Percentiles rank a stretch among this genome's conserved stretches.
These are phyloP conservation scores for Drosophila miranda DNA, from an alignment of 1,140 invertebrate species.

Conservation along the genomic window DNA sequence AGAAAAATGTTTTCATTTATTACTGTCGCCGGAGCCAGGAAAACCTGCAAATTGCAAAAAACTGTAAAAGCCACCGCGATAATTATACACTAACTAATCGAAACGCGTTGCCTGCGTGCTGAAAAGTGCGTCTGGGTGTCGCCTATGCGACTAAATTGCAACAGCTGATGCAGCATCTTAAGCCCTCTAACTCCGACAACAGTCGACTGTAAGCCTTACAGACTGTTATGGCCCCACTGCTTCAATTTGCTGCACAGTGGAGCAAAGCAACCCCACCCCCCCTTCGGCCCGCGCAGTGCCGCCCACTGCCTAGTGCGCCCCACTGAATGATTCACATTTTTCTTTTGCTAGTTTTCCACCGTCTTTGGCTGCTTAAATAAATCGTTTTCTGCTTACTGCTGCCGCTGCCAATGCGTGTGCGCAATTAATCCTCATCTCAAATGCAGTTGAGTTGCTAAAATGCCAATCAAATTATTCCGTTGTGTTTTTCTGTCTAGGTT, in stretches of 20 bases:
- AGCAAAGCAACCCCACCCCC: constrained; percentile 15
- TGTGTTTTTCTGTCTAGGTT: constrained; percentile 62
- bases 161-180: constrained; percentile 67
- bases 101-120: constrained; percentile 15
- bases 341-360: constrained; percentile 50
- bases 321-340: constrained; percentile 77
- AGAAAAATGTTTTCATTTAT: constrained; percentile 78
- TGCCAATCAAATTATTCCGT: constrained; percentile 56
- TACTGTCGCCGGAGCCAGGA: constrained; percentile 44
- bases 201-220: constrained; percentile 36
- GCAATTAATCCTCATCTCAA: constrained; percentile 68
- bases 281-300: constrained; percentile 28
- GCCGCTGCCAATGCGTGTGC: constrained; percentile 63
- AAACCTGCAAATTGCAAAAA: constrained; percentile 51
- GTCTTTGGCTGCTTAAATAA: constrained; percentile 29
- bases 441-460: constrained; percentile 63
- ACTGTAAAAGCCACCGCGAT: constrained; percentile 30
- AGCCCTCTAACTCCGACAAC: constrained; percentile 26
- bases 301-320: constrained; percentile 49
- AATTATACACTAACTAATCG: constrained; percentile 54
- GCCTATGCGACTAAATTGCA: constrained; percentile 56
- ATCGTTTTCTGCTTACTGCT: constrained; percentile 26
- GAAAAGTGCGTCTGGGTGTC: constrained; percentile 59
- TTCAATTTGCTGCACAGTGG: too few species aligned
- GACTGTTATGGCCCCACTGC: constrained; percentile 62